Base-by-base conservation (phyloP, 1,140 invertebrate species). In the Pemphigus obesinymphae region DNA sequence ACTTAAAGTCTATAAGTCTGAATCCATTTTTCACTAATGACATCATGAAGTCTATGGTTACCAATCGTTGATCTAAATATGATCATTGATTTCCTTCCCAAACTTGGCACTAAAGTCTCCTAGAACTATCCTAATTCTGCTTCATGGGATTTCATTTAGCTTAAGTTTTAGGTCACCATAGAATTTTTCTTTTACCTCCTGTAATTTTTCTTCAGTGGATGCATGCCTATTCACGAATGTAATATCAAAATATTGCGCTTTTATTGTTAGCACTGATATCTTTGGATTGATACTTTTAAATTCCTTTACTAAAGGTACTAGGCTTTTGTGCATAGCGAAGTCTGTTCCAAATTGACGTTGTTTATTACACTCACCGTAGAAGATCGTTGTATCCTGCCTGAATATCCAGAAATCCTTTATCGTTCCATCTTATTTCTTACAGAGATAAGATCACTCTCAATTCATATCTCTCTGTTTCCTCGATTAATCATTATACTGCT, bases 71-170 rank as follows among this genome's bases (percentile, higher is more conserved):
- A 48, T 17, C 45, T 0, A 17, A 48, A 20, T 48, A 48, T 48
- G 45, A 17, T 48, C 45, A n/a, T n/a, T n/a, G n/a, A n/a, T n/a
- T n/a, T 48, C 15, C 45, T 48, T 48, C 15, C 45, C 15, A 17
- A 48, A 17, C 15, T 48, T 50, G n/a, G n/a, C n/a, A n/a, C n/a
- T n/a, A n/a, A n/a, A n/a, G n/a, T n/a, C n/a, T n/a, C n/a, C n/a
- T n/a, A 84, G 20, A 40, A 83, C 26, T n/a, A 84, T 68, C 34
- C 80, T 83, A 34, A 82, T 50, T 48, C 83, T 83, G 61, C 73
- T 78, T 15, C 20, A 53, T 29, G 83, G 83, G 17, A 83, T 37
- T 37, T n/a, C 23, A 0, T 72, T 17, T 13, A 34, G 13, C 1
- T 6, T 50, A 20, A 20, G 4, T 63, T 84, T 83, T 13, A 82